Conservation (phyloP, 1,140 invertebrate genomes). For the Macrotrachela quadricornifera region DNA sequence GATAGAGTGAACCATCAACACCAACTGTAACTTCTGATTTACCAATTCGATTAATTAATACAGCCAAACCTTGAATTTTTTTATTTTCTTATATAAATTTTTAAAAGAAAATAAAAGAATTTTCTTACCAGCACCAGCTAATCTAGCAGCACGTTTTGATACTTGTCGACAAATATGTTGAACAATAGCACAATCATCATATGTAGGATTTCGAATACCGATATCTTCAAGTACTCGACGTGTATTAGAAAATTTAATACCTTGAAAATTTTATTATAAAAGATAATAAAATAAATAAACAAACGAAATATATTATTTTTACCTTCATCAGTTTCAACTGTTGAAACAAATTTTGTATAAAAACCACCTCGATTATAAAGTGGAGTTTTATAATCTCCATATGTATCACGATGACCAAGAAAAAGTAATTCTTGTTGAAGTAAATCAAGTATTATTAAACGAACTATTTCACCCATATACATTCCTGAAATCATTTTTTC, state of each 20-base stretch:
- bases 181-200: conserved; percentile 66
- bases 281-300: background rate
- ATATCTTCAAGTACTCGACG: conserved; percentile 57
- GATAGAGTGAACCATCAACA: conserved; percentile 90
- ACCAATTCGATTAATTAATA: conserved; percentile 51
- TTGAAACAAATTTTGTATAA: conserved; percentile 16
- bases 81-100: background rate
- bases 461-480: conserved; percentile 55
- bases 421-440: conserved; percentile 52
- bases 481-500: conserved; percentile 84
- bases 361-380: conserved; percentile 18
- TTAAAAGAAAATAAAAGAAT: background rate
- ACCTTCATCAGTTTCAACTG: conserved; percentile 11
- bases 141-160: conserved; percentile 65
- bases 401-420: conserved; percentile 32
- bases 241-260: conserved; percentile 44
- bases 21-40: conserved; percentile 73
- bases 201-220: conserved; percentile 47
- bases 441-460: conserved; percentile 49
- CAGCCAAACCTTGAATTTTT: conserved; percentile 39
- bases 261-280: background rate
- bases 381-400: conserved; percentile 35
- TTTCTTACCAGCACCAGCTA: conserved; percentile 56
- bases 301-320: background rate
- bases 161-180: conserved; percentile 74